These are phyloP conservation scores for Sarcophaga caerulescens DNA, from an alignment of 2,888 invertebrate species.

Conservation along the genomic window DNA sequence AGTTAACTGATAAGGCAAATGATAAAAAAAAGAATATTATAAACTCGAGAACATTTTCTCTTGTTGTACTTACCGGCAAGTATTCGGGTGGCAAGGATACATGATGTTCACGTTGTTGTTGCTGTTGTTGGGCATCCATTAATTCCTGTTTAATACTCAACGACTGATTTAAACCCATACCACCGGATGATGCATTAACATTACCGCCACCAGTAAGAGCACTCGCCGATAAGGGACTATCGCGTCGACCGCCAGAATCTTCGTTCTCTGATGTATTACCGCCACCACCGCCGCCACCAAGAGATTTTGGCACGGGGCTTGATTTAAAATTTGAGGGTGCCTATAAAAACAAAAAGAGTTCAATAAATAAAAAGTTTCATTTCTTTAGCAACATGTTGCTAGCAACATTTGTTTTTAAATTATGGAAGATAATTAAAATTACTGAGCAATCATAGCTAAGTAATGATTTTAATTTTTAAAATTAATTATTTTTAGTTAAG, in stretches of 20 bases:
- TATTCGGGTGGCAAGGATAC: slow-evolving; percentile 80
- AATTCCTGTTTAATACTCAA: slow-evolving; percentile 82
- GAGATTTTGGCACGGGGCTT: slow-evolving; percentile 85
- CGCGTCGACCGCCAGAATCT: slow-evolving; percentile 79
- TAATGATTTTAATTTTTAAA: background rate
- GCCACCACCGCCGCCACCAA: slow-evolving; percentile 54
- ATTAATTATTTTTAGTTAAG: background rate
- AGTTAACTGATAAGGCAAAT: background rate
- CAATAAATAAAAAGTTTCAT: background rate
- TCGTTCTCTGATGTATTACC: slow-evolving; percentile 83
- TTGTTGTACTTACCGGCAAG: slow-evolving; percentile 79
- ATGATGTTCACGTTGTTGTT: slow-evolving; percentile 77
- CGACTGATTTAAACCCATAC: slow-evolving; percentile 79
- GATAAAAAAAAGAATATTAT: background rate
- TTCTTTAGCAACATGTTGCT: background rate
- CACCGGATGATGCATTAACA: slow-evolving; percentile 71
- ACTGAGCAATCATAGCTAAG: too few relatives aligned
- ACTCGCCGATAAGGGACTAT: slow-evolving; percentile 80
- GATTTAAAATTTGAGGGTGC: slow-evolving; percentile 85
- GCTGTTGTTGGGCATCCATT: slow-evolving; percentile 80
- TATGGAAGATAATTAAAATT: too few relatives aligned
- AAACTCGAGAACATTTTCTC: background rate
- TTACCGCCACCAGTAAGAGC: slow-evolving; percentile 75
- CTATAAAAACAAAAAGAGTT: slow-evolving; percentile 78
- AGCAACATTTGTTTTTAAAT: background rate